Percentiles rank a stretch among this genome's conserved stretches.
These are phyloP conservation scores for Teleogryllus occipitalis DNA, from an alignment of 1,140 invertebrate genomes.

Conservation along the genomic window DNA sequence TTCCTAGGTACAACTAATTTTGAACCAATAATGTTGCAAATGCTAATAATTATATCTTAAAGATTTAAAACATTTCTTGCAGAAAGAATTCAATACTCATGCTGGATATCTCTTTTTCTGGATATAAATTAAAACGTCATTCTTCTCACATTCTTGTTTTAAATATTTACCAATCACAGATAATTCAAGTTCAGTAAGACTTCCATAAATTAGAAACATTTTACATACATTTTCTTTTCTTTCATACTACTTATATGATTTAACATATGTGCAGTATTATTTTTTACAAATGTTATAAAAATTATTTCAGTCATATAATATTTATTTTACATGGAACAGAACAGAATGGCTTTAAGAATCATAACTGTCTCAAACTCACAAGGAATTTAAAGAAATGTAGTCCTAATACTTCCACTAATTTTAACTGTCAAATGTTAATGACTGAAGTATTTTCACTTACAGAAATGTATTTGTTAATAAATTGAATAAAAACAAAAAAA, in stretches of 20 bases:
- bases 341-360: not conserved
- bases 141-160: not conserved
- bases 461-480: no score
- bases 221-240: not conserved
- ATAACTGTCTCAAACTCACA: not conserved
- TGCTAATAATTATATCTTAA: not conserved
- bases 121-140: not conserved
- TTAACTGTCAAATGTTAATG: no score
- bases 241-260: not conserved
- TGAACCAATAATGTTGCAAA: not conserved
- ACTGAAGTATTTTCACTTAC: no score
- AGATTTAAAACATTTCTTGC: not conserved
- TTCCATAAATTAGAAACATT: not conserved
- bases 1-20: not conserved
- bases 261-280: not conserved
- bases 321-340: not conserved
- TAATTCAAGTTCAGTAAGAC: not conserved
- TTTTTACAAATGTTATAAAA: constrained; percentile 6
- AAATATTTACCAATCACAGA: not conserved
- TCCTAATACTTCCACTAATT: no score
- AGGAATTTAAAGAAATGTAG: no score
- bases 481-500: no score
- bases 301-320: not conserved
- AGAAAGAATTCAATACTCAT: no score
- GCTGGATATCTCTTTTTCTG: not conserved